Conservation (phyloP, 1,140 invertebrate species). For the Nasonia giraulti region DNA sequence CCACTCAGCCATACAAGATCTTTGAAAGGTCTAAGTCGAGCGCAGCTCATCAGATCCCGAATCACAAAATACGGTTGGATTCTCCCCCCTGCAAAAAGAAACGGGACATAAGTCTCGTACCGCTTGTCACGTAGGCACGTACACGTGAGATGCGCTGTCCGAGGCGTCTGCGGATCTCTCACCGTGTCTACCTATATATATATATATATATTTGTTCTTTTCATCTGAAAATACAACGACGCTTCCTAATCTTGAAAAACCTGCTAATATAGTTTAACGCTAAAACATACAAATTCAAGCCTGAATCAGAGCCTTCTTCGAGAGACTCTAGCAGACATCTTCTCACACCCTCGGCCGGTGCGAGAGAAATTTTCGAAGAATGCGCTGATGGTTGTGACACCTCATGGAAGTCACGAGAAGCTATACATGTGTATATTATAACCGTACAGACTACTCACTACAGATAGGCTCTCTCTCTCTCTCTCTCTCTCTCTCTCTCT, state of each 20-base stretch:
- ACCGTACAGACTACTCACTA: neutral
- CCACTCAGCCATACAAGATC: neutral
- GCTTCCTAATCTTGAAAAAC: too few species aligned
- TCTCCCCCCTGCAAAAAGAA: conserved; percentile 13
- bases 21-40: neutral
- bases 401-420: conserved; percentile 57
- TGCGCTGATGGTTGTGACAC: conserved; percentile 50
- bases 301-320: neutral
- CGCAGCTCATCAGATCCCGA: neutral
- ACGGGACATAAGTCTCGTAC: conserved; percentile 54
- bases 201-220: too few species aligned
- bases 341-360: neutral
- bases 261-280: too few species aligned
- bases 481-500: too few species aligned
- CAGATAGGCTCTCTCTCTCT: too few species aligned
- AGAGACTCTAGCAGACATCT: neutral
- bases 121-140: conserved; percentile 64
- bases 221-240: too few species aligned
- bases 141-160: conserved; percentile 12
- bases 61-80: neutral
- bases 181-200: neutral
- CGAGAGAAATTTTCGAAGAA: conserved; percentile 13
- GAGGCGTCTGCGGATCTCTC: neutral
- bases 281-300: neutral
- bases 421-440: conserved; percentile 21